A percentile compares a stretch with the other conserved stretches of the same genome.
Evolutionary conservation across 2,888 invertebrate genomes (phyloP).

Genomic region (Mythimna ferrago): DNA sequence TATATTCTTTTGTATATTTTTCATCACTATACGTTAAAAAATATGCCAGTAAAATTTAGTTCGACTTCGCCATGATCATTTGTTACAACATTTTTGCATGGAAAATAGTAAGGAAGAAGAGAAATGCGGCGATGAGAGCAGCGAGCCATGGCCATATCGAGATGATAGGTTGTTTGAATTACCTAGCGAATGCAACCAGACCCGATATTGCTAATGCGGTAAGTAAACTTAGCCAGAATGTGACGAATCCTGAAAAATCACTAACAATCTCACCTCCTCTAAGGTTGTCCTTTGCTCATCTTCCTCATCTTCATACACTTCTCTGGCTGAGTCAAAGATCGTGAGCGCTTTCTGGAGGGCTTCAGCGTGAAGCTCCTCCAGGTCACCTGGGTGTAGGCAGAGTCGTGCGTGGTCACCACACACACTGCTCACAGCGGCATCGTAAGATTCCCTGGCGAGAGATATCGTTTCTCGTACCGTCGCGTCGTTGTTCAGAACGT

Average conservation of each 20-base stretch:
- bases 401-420: conserved; percentile 48
- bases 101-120: no score
- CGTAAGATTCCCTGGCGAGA: conserved; percentile 59
- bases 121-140: no score
- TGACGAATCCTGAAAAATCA: not conserved
- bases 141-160: no score
- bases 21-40: no score
- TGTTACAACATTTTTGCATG: no score
- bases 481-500: conserved; percentile 63
- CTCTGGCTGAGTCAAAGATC: conserved; percentile 33
- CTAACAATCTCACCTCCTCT: conserved; percentile 32
- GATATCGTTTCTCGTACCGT: conserved; percentile 58
- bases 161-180: no score
- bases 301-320: conserved; percentile 24
- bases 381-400: conserved; percentile 59
- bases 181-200: no score
- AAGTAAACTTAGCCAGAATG: no score
- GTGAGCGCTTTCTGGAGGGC: conserved; percentile 16
- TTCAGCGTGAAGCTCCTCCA: conserved; percentile 31
- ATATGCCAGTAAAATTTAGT: no score
- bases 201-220: no score
- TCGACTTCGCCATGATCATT: no score
- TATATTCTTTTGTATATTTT: no score
- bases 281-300: conserved; percentile 42
- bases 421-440: conserved; percentile 39